These are phyloP conservation scores for human (Homo sapiens) DNA, from an alignment of 2,113 vertebrate genomes.

Conservation along the genomic window DNA sequence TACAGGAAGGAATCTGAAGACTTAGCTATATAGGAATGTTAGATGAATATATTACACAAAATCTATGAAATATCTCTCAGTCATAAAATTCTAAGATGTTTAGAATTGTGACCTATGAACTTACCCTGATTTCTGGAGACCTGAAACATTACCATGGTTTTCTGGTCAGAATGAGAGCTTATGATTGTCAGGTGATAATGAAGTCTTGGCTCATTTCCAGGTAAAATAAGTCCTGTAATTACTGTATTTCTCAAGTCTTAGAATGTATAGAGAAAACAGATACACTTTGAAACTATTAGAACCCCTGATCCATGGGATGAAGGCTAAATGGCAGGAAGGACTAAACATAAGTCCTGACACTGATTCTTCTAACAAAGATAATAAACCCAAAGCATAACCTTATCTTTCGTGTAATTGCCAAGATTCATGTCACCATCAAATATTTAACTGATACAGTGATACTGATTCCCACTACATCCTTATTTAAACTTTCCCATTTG, in stretches of 20 bases:
- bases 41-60: not conserved
- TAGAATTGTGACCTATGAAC: not conserved
- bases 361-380: not conserved
- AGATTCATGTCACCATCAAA: not conserved
- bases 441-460: not conserved
- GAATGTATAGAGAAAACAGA: not conserved
- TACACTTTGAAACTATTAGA: not conserved
- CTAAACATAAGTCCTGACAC: not conserved
- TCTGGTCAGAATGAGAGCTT: not conserved
- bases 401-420: not conserved
- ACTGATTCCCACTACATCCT: slow-evolving; percentile 22
- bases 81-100: not conserved
- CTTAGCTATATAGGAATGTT: not conserved
- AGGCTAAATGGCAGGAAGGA: not conserved
- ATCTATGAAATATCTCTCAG: not conserved
- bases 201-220: not conserved
- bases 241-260: not conserved
- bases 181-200: not conserved
- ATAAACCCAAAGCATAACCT: not conserved
- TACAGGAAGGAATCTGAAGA: not conserved
- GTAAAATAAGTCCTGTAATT: not conserved
- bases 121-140: not conserved
- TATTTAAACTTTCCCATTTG: slow-evolving; percentile 37
- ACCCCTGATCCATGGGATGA: not conserved
- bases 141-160: not conserved